Conservation (phyloP, 2,797 vertebrate species). For the Poeciliopsis infans region DNA sequence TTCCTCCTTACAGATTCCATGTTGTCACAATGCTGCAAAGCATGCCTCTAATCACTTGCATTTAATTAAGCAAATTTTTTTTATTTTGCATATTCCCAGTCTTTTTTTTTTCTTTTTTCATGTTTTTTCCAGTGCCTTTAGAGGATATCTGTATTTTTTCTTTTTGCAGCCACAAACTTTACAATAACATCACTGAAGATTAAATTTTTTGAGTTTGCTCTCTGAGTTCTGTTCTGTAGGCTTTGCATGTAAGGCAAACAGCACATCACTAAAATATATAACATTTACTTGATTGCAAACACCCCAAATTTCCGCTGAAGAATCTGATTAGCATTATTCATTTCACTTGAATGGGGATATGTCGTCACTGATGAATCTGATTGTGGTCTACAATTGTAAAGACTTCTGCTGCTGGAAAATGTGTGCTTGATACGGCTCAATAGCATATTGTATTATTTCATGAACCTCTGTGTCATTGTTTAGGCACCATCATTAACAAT, state of each 20-base stretch:
- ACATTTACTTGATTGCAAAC: neutral
- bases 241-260: neutral
- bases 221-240: neutral
- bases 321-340: slow-evolving; percentile 2
- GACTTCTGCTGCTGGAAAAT: neutral
- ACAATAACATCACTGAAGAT: neutral
- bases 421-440: neutral
- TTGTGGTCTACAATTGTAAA: neutral
- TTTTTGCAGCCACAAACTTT: neutral
- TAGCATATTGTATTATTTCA: neutral
- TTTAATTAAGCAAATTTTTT: neutral
- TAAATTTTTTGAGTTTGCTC: neutral
- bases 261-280: neutral
- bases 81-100: neutral
- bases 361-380: neutral
- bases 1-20: neutral
- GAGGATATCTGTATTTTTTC: neutral
- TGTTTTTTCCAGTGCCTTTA: neutral
- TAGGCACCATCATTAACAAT: neutral
- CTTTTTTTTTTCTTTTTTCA: neutral
- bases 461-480: neutral
- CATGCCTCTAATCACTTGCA: neutral
- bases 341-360: slow-evolving; percentile 1
- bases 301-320: neutral
- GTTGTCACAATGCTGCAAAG: neutral